Evolutionary conservation across 2,888 invertebrate genomes (phyloP).

Genomic region (Tethea ocularis): DNA sequence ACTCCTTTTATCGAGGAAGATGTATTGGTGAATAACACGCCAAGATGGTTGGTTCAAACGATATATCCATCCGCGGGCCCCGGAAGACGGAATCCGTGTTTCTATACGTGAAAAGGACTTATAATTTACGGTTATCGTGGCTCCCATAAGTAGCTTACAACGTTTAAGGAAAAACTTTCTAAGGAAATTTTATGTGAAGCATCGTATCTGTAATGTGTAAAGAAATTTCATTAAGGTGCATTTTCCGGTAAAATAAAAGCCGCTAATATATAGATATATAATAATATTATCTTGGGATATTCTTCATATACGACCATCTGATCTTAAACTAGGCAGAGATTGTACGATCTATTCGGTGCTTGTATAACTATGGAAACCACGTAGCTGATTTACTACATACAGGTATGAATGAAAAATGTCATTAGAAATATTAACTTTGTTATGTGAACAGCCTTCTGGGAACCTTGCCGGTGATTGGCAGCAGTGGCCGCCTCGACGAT

Average conservation of each 20-base stretch:
- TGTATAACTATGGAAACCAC: no score
- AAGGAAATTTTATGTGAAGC: not conserved
- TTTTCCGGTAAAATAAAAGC: not conserved
- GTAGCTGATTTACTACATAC: no score
- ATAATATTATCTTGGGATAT: no score
- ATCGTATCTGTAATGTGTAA: not conserved
- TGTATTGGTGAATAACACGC: slow-evolving; percentile 28
- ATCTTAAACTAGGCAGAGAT: no score
- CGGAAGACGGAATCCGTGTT: slow-evolving; percentile 1
- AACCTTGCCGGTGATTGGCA: no score
- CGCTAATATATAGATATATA: no score
- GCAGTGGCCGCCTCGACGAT: no score
- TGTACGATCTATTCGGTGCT: no score
- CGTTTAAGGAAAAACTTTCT: not conserved
- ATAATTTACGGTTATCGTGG: slow-evolving; percentile 4
- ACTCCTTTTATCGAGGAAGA: slow-evolving; percentile 21
- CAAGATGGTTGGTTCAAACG: slow-evolving; percentile 13
- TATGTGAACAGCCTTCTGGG: no score
- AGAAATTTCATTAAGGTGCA: not conserved
- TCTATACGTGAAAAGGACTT: not conserved
- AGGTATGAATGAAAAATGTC: no score
- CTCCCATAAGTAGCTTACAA: not conserved
- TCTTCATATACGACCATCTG: no score
- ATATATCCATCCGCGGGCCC: slow-evolving; percentile 2
- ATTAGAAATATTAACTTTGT: no score